Base-by-base conservation (phyloP, 2,888 invertebrate genomes). In the Cephonodes hylas region DNA sequence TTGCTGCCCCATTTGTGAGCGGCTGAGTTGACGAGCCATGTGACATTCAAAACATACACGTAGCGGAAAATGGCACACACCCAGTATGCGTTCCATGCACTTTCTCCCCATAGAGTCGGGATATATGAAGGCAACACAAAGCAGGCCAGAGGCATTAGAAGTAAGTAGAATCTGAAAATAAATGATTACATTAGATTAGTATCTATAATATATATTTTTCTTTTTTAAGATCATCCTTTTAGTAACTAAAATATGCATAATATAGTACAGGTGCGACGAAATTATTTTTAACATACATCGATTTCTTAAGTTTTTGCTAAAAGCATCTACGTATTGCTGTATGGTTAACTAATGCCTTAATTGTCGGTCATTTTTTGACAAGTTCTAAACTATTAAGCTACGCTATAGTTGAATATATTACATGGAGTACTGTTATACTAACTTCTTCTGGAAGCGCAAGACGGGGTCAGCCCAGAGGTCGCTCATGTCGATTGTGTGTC, bases 21-120 rank as follows among this genome's bases (percentile, higher is more conserved):
- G 0, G 96, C 96, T 66, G 96, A 97, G 91, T 98, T 98, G 42
- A 98, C 97, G 63, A 96, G 90, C 97, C 97, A 98, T 3, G 98
- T 98, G 62, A 95, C 95, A 84, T 98, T 96, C 61, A 98, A 93
- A 0, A 95, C 94, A 76, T 95, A 93, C 34, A 95, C 94, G 89
- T 97, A 97, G 59, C 97, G 94, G 82, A 97, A 94, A 74, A 96
- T 93, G 20, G 95, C 94, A 69, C 93, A 93, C n/a, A 95, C 94
- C 81, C 94, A 95, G 89, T 93, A 95, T 0, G 94, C 93, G 75
- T 95, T 95, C 74, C 89, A 80, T 64, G 93, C 86, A 0, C 93
- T 91, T 83, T 98, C 98, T 10, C 94, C 94, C 97, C 97, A 98
- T 31, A 94, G 88, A 66, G 95, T 95, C 0, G 98, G 97, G 1